These are phyloP conservation scores for Hafferia zeledoni DNA, from an alignment of 2,797 vertebrate species.

Conservation along the genomic window DNA sequence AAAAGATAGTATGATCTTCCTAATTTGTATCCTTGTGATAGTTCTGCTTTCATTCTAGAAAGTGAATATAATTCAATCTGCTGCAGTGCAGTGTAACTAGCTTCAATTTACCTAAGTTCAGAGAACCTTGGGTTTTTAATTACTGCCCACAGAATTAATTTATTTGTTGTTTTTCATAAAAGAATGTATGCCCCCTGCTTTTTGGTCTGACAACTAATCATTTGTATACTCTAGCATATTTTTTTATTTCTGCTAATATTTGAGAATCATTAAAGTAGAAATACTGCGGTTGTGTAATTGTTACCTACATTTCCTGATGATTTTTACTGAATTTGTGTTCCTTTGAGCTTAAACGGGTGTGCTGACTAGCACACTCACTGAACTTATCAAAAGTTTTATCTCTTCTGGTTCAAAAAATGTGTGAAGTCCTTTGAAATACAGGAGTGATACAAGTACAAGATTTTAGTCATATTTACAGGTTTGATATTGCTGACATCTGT, in stretches of 20 bases:
- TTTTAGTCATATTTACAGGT: neutral
- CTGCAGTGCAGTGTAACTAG: neutral
- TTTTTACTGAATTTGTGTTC: neutral
- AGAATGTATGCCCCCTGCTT: neutral
- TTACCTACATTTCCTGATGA: neutral
- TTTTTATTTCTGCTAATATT: neutral
- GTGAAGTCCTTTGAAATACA: neutral
- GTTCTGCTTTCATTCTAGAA: neutral
- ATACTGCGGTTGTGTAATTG: neutral
- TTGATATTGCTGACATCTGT: neutral
- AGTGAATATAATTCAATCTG: neutral
- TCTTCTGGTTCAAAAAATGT: neutral
- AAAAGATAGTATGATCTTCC: neutral
- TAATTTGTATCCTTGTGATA: neutral
- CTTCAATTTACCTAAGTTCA: neutral
- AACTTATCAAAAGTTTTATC: neutral
- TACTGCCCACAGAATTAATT: neutral
- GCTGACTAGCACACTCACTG: neutral
- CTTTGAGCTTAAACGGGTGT: neutral
- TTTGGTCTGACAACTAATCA: neutral
- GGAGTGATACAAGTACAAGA: neutral
- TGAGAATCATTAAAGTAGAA: neutral
- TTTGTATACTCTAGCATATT: neutral
- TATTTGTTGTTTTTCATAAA: neutral
- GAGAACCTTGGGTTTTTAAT: neutral